phyloP scores from a whole-genome alignment of 2,888 invertebrate species.

The Hyalella azteca region DNA sequence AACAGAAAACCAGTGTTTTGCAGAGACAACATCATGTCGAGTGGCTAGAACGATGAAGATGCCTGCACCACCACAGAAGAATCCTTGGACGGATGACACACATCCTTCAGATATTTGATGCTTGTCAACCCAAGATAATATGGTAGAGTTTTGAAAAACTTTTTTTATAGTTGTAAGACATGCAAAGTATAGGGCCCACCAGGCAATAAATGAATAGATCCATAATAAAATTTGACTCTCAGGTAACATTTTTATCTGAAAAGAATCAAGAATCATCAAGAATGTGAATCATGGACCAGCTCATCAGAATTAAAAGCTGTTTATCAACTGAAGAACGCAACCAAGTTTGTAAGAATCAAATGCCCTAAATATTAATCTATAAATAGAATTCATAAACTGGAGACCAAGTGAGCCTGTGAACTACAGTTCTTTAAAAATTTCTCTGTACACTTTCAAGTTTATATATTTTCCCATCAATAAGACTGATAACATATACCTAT shows the following conservation, averaged over 20 bases:
- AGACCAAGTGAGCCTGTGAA: no score
- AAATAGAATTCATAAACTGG: no score
- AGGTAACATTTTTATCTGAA: conserved; percentile 24
- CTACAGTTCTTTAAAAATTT: no score
- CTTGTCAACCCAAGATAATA: conserved; percentile 41
- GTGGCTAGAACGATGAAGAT: conserved; percentile 44
- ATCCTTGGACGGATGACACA: conserved; percentile 55
- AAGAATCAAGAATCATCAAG: background rate
- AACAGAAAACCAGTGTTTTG: conserved; percentile 43
- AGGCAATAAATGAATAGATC: conserved; percentile 33
- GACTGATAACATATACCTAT: no score
- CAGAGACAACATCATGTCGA: conserved; percentile 46
- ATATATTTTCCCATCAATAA: no score
- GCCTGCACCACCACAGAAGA: conserved; percentile 48
- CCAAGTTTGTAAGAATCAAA: no score
- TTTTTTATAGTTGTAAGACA: conserved; percentile 3
- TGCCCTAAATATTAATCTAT: no score
- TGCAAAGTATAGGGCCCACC: conserved; percentile 32
- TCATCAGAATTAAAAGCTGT: no score
- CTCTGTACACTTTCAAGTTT: no score
- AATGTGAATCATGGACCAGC: no score
- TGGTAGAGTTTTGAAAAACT: conserved; percentile 5
- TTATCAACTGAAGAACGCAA: no score
- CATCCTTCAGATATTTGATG: conserved; percentile 52
- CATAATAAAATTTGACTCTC: conserved; percentile 39